Conservation (phyloP, 2,113 vertebrate genomes). For the Caranx melampygus region DNA sequence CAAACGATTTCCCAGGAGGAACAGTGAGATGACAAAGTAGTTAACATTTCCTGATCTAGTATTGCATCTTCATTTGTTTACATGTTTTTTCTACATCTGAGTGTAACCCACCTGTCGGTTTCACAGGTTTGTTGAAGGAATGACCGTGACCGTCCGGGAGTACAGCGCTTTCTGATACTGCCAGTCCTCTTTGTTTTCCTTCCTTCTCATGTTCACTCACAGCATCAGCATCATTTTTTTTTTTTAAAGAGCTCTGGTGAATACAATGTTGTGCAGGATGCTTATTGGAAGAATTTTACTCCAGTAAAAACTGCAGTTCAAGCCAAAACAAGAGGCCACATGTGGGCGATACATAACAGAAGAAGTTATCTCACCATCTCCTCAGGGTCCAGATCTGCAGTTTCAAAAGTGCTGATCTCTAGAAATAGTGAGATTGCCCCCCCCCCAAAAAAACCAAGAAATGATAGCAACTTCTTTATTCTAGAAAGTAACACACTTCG, state of each 20-base stretch:
- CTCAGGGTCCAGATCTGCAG: neutral
- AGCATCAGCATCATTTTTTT: neutral
- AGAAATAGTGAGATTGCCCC: neutral
- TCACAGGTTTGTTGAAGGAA: slow-evolving; percentile 82
- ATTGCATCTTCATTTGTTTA: neutral
- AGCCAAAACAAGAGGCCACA: neutral
- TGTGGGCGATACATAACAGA: neutral
- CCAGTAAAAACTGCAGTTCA: neutral
- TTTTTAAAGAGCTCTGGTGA: too few species aligned
- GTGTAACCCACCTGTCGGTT: slow-evolving; percentile 23
- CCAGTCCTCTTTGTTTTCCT: neutral
- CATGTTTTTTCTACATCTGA: neutral
- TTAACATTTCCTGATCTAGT: slow-evolving; percentile 8
- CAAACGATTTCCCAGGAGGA: slow-evolving; percentile 72
- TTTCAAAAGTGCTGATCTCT: neutral
- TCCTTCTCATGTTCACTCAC: neutral
- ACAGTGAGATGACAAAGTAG: slow-evolving; percentile 86
- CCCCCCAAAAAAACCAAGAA: too few species aligned
- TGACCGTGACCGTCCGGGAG: slow-evolving; percentile 67
- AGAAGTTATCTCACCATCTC: neutral
- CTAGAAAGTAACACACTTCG: neutral
- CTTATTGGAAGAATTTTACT: neutral
- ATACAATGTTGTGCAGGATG: too few species aligned
- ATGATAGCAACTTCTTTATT: too few species aligned
- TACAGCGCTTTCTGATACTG: slow-evolving; percentile 79